Conservation (phyloP, 2,797 vertebrate genomes). For the Oryzias sinensis region DNA sequence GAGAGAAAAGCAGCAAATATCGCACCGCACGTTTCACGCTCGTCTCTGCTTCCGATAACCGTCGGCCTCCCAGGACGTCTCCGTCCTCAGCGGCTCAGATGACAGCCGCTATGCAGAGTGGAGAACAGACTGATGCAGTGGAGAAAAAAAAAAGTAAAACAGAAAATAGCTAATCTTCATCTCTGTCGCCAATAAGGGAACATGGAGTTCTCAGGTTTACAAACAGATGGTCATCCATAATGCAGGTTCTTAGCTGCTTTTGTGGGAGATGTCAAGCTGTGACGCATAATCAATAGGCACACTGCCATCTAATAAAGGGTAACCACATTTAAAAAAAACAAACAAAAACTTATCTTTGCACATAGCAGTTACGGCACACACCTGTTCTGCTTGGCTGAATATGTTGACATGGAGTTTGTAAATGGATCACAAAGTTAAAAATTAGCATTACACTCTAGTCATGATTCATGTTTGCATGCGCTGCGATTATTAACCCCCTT, state of each 20-base stretch:
- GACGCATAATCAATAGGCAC: conserved; percentile 76
- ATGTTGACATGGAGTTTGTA: conserved; percentile 39
- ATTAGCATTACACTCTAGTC: conserved; percentile 15
- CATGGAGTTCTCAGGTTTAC: conserved; percentile 69
- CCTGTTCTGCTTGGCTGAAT: conserved; percentile 36
- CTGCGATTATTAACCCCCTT: no score
- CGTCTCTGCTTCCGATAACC: conserved; percentile 60
- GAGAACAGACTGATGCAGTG: conserved; percentile 57
- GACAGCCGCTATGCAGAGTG: conserved; percentile 45
- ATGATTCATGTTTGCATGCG: neutral
- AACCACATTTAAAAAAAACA: conserved; percentile 61
- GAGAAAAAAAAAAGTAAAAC: conserved; percentile 21
- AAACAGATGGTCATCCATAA: conserved; percentile 79
- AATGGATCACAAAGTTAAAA: conserved; percentile 21
- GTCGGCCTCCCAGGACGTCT: conserved; percentile 58
- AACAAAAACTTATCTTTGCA: conserved; percentile 48
- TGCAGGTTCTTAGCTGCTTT: conserved; percentile 76
- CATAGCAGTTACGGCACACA: conserved; percentile 55
- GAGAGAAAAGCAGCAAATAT: conserved; percentile 73
- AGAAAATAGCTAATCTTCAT: conserved; percentile 63
- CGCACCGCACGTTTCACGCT: conserved; percentile 57
- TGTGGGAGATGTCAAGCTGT: conserved; percentile 74
- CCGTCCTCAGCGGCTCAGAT: conserved; percentile 60
- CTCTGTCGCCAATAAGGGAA: conserved; percentile 56
- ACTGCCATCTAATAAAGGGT: conserved; percentile 73